Conservation (phyloP, 2,113 vertebrate genomes). For the Toxotes jaculatrix region DNA sequence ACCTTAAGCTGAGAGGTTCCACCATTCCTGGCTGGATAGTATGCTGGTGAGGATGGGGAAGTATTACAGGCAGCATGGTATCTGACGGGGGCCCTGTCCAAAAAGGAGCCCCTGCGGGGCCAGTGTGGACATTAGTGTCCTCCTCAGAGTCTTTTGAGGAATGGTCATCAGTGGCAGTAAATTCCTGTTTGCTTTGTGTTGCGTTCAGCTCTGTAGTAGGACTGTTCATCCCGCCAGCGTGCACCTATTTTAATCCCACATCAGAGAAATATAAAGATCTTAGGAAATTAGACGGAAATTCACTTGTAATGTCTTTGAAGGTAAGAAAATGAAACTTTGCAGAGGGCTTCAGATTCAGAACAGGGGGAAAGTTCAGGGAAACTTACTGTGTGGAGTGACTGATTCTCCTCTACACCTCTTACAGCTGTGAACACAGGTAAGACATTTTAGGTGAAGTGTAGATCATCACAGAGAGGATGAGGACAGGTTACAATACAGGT, state of each 20-base stretch:
- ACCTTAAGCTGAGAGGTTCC: constrained; percentile 29
- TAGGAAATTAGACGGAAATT: background rate
- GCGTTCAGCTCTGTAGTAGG: background rate
- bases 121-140: background rate
- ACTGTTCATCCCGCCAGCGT: constrained; percentile 12
- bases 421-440: too few relatives aligned
- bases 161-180: background rate
- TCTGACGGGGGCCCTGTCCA: constrained; percentile 2
- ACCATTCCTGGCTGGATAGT: constrained; percentile 10
- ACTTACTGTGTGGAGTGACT: too few relatives aligned
- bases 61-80: constrained; percentile 8
- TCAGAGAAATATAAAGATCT: background rate
- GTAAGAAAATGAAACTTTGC: background rate
- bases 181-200: background rate
- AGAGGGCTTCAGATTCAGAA: too few relatives aligned
- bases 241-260: background rate
- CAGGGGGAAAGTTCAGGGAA: too few relatives aligned
- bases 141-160: background rate
- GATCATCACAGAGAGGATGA: too few relatives aligned
- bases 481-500: too few relatives aligned
- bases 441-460: too few relatives aligned
- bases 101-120: background rate
- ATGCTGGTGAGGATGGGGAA: constrained; percentile 5
- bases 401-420: too few relatives aligned
- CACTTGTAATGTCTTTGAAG: background rate